phyloP scores from a whole-genome alignment of 2,888 invertebrate genomes.

The Cephus rjabovi region DNA sequence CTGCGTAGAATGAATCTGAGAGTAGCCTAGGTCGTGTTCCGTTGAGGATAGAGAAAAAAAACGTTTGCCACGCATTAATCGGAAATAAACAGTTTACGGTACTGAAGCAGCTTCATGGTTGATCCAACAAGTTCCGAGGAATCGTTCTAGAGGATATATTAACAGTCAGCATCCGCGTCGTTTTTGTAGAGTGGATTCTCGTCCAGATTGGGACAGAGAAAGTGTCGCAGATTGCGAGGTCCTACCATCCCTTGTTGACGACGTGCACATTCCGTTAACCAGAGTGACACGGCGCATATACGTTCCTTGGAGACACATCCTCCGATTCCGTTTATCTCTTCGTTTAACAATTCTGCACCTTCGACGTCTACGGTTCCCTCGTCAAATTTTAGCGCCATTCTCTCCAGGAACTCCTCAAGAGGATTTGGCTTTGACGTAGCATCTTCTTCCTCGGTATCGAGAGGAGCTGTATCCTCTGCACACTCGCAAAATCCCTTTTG shows the following conservation, averaged over 20 bases:
- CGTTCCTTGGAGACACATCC: slow-evolving; percentile 40
- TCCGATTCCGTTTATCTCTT: slow-evolving; percentile 51
- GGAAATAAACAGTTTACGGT: not conserved
- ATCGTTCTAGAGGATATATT: not conserved
- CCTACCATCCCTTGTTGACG: slow-evolving; percentile 75
- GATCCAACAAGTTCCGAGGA: not conserved
- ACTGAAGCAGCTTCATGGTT: not conserved
- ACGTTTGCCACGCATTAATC: not conserved
- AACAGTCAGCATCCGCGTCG: not conserved
- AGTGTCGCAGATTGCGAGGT: slow-evolving; percentile 79
- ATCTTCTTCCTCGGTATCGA: not conserved
- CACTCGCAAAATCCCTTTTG: slow-evolving; percentile 44
- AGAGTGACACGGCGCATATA: slow-evolving; percentile 48
- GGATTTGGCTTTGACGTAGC: slow-evolving; percentile 27
- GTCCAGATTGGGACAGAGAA: slow-evolving; percentile 76
- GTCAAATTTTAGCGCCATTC: slow-evolving; percentile 44
- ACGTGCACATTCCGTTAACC: slow-evolving; percentile 63
- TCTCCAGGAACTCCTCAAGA: slow-evolving; percentile 44
- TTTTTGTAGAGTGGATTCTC: slow-evolving; percentile 23
- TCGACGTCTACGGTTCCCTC: slow-evolving; percentile 30
- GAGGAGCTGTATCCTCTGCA: slow-evolving; percentile 19
- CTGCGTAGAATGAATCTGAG: not conserved
- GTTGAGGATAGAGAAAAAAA: not conserved
- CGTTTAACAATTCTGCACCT: not conserved
- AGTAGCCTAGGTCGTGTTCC: not conserved